Evolutionary conservation across 2,797 vertebrate species (phyloP), one percentile per base, ranked within the genome.

Genomic region (Dendrocincla tyrannina): DNA sequence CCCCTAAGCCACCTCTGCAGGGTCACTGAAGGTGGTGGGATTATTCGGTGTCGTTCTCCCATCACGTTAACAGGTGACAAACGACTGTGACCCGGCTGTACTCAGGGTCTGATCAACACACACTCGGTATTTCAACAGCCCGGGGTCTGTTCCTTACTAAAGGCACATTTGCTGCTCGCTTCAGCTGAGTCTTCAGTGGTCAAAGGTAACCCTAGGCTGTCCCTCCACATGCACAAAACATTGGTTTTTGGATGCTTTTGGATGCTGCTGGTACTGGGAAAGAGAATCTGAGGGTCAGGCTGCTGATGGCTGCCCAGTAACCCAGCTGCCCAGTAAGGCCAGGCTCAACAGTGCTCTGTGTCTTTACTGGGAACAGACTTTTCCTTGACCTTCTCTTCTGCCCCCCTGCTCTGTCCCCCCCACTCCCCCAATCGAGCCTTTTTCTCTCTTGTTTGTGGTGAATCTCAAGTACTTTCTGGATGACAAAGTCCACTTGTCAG

Each of bases 401-500:
- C 52, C 81, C 58, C 37, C n/a, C 9, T 70, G n/a, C 69, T 56
- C 69, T 58, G 68, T 49, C 28, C 33, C 58, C 37, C 10, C 11
- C 47, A 59, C 10, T 25, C 39, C 27, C 64, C 72, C 64, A 94
- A 73, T 1, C 44, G 11, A 50, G 63, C 91, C 70, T 68, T 95
- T 95, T 85, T 69, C 93, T 91, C 12, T 0, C 76, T 32, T 77
- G 79, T 84, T 95, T 86, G 64, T 83, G 69, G 93, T 42, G 16
- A 76, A 94, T 92, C 94, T 80, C 79, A 20, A 56, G 85, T 75
- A 81, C 73, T 24, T 67, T 82, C 24, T 7, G 94, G 64, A 49
- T 89, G 95, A 97, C 97, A 97, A 93, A 92, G 97, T 88, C 96
- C 73, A 19, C 97, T 96, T 97, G 97, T 97, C 94, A 78, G 96